These are phyloP conservation scores for Ceyx margarethae DNA, from an alignment of 2,113 vertebrate genomes.

Conservation along the genomic window DNA sequence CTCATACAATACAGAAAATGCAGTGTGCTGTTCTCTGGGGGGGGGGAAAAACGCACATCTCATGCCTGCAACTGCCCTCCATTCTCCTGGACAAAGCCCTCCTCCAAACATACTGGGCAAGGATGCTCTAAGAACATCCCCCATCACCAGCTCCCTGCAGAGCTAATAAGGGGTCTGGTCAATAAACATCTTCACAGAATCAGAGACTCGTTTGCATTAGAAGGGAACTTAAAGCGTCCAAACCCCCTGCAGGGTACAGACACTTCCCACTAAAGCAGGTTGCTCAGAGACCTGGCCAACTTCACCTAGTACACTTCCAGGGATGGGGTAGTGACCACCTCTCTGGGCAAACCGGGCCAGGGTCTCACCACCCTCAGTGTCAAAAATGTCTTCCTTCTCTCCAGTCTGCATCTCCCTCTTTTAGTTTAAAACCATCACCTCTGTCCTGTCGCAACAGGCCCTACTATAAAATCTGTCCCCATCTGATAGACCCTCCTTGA, in stretches of 20 bases:
- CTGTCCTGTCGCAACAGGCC: not conserved
- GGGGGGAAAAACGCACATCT: not conserved
- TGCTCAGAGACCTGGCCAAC: not conserved
- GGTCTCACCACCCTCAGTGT: no score
- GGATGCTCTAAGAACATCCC: not conserved
- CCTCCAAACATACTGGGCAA: not conserved
- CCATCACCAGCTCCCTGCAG: fast-evolving
- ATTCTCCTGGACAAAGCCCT: not conserved
- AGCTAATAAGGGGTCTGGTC: not conserved
- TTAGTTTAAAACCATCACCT: not conserved
- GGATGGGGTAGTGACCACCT: not conserved
- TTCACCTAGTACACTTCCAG: not conserved
- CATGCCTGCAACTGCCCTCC: not conserved
- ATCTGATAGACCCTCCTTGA: not conserved
- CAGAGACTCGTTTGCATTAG: not conserved
- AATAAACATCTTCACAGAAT: not conserved
- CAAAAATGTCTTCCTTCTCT: no score
- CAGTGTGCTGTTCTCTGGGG: not conserved
- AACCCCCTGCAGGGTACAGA: not conserved
- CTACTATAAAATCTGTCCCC: not conserved
- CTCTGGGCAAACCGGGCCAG: not conserved
- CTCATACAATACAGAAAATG: not conserved
- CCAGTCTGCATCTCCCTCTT: not conserved
- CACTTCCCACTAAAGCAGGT: not conserved
- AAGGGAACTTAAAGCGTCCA: not conserved